phyloP scores from a whole-genome alignment of 2,113 vertebrate species.

The Gambusia holbrooki region DNA sequence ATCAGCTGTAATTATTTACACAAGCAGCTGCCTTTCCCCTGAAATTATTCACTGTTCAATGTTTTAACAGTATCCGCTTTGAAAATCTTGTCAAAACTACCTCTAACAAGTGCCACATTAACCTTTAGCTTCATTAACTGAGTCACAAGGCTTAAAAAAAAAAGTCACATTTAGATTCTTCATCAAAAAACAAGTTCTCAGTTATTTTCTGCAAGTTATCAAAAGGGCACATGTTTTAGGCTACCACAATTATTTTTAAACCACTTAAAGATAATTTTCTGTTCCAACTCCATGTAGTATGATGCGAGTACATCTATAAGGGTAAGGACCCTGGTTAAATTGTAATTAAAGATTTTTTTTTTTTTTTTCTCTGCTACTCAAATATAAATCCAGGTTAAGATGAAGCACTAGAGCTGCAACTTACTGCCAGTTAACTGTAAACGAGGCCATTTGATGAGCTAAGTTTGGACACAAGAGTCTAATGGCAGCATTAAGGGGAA shows the following conservation, averaged over 20 bases:
- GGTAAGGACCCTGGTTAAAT: neutral
- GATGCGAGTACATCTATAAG: neutral
- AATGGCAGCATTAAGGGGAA: constrained; percentile 72
- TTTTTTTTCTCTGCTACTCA: neutral
- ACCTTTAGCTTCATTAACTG: neutral
- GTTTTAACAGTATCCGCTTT: neutral
- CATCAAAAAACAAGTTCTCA: neutral
- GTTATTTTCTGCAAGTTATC: neutral
- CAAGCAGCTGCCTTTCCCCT: neutral
- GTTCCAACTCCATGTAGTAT: neutral
- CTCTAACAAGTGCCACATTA: neutral
- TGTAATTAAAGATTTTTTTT: constrained; percentile 18
- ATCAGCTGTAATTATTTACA: neutral
- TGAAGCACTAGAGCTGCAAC: constrained; percentile 62
- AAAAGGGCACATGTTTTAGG: neutral
- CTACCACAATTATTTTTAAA: neutral
- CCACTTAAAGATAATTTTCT: neutral
- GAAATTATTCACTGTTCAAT: neutral
- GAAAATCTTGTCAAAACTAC: neutral
- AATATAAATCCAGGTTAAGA: constrained; percentile 54
- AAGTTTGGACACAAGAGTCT: constrained; percentile 76
- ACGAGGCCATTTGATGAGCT: constrained; percentile 76
- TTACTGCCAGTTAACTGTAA: constrained; percentile 65
- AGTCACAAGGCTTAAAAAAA: neutral
- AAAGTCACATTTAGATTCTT: neutral